Evolutionary conservation across 2,888 invertebrate genomes (phyloP).

Genomic region (Smittia sp.): DNA sequence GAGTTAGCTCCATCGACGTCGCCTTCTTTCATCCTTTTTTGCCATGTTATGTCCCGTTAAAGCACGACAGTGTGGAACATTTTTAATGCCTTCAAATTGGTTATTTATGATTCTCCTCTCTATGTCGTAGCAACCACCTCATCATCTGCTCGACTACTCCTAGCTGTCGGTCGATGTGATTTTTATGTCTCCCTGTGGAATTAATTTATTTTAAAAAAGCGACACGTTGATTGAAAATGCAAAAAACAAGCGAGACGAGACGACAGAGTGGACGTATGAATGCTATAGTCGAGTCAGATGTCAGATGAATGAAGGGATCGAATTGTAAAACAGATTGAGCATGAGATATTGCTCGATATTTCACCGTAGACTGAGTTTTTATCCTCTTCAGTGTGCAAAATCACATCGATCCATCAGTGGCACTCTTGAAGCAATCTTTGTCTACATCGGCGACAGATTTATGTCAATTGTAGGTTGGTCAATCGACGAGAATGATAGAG

Average conservation of each 20-base stretch:
- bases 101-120: slow-evolving; percentile 26
- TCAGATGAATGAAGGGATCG: neutral
- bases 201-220: slow-evolving; percentile 3
- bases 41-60: slow-evolving; percentile 28
- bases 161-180: neutral
- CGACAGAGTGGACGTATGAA: neutral
- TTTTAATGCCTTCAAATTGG: slow-evolving; percentile 32
- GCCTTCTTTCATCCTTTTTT: slow-evolving; percentile 5
- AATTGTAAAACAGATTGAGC: neutral
- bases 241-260: neutral
- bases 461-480: neutral
- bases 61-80: slow-evolving; percentile 5
- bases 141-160: neutral
- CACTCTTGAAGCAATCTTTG: neutral
- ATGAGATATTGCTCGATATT: neutral
- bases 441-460: slow-evolving; percentile 10
- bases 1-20: slow-evolving; percentile 19
- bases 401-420: slow-evolving; percentile 20
- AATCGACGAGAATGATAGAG: neutral
- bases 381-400: neutral
- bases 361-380: neutral
- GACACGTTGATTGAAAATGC: slow-evolving; percentile 25
- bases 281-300: neutral
- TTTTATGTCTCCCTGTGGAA: slow-evolving; percentile 20
- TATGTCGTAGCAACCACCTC: neutral